These are phyloP conservation scores for Eudyptes chrysolophus DNA, from an alignment of 2,113 vertebrate species.

Conservation along the genomic window DNA sequence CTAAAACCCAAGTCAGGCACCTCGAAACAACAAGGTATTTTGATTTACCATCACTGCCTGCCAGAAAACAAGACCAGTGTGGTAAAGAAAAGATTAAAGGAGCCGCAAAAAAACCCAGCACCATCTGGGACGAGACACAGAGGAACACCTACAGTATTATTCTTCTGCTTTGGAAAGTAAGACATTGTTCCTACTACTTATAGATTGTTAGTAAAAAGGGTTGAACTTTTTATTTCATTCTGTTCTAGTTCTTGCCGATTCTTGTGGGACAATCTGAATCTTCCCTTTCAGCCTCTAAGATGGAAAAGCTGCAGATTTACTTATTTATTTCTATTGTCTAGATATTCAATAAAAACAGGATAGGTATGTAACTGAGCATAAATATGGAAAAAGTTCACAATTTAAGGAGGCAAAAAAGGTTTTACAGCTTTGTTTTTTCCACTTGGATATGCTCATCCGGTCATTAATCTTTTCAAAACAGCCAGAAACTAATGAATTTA, in stretches of 20 bases:
- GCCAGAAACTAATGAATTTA: not conserved
- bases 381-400: not conserved
- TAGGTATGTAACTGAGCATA: not conserved
- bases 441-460: not conserved
- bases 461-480: not conserved
- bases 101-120: not conserved
- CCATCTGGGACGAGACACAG: not conserved
- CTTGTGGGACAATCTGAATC: not conserved
- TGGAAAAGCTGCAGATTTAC: not conserved
- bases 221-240: not conserved
- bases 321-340: not conserved
- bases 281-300: not conserved
- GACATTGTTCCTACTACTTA: not conserved
- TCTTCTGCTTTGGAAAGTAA: not conserved
- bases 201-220: not conserved
- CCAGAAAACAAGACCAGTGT: not conserved
- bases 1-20: not conserved
- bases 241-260: not conserved
- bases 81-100: not conserved
- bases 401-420: not conserved
- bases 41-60: not conserved
- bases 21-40: not conserved
- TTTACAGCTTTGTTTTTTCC: not conserved
- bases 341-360: not conserved
- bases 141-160: not conserved